Conservation (phyloP, 2,888 invertebrate genomes). For the Eustalomyia histrio region DNA sequence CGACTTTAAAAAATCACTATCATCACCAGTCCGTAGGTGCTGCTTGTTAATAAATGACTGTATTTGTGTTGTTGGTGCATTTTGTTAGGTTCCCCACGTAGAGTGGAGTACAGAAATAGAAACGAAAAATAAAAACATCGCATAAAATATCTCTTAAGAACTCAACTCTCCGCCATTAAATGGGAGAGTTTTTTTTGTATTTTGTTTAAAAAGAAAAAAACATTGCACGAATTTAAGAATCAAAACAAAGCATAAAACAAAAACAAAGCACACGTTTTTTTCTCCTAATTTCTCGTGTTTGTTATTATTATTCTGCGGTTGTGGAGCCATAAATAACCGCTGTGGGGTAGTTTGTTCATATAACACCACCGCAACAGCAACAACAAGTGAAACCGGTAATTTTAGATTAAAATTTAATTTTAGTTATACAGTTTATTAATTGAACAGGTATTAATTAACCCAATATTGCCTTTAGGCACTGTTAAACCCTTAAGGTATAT, state of each 20-base stretch:
- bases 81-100: conserved; percentile 62
- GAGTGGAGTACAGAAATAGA: conserved; percentile 15
- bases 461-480: no score
- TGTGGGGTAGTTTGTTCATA: conserved; percentile 49
- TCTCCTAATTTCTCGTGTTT: background rate
- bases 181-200: background rate
- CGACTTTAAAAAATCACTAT: conserved; percentile 7
- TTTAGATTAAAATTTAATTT: conserved; percentile 11
- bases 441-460: no score
- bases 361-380: conserved; percentile 17
- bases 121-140: conserved; percentile 23
- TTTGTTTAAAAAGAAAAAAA: conserved; percentile 19
- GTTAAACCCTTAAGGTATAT: no score
- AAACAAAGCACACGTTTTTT: conserved; percentile 18
- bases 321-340: background rate
- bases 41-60: conserved; percentile 57
- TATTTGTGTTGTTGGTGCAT: conserved; percentile 45
- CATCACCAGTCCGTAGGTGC: conserved; percentile 51
- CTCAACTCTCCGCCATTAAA: conserved; percentile 19
- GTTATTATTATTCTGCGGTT: background rate
- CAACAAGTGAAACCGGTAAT: conserved; percentile 39
- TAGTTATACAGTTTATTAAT: background rate
- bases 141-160: conserved; percentile 32
- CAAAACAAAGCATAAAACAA: conserved; percentile 59
- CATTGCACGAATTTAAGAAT: conserved; percentile 54